phyloP scores from a whole-genome alignment of 2,113 vertebrate genomes.

The Aepyceros melampus region DNA sequence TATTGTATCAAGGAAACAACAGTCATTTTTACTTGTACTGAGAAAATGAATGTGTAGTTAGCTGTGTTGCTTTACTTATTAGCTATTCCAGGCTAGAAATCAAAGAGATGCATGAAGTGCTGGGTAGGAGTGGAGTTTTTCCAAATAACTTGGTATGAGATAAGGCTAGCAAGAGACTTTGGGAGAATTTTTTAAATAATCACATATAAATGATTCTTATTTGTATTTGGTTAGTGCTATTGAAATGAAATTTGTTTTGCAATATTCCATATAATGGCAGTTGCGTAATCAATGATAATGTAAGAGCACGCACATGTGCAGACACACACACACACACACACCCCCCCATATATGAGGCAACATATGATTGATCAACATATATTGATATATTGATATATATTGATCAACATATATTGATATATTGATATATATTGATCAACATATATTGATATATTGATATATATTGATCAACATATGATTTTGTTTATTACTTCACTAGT shows the following conservation, averaged over 20 bases:
- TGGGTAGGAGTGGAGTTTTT: slow-evolving; percentile 45
- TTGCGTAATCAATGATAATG: not conserved
- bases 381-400: no score
- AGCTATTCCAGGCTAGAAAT: slow-evolving; percentile 65
- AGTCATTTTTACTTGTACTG: slow-evolving; percentile 58
- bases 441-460: no score
- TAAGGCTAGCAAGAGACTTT: slow-evolving; percentile 26
- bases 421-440: no score
- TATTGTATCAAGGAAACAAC: slow-evolving; percentile 55
- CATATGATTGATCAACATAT: no score
- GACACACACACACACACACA: not conserved
- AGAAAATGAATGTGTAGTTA: slow-evolving; percentile 64
- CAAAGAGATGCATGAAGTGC: slow-evolving; percentile 42
- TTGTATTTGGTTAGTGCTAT: not conserved
- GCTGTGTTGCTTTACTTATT: slow-evolving; percentile 73
- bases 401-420: no score
- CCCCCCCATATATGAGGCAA: not conserved
- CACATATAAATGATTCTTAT: not conserved
- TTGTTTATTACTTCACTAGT: not conserved
- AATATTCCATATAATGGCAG: not conserved
- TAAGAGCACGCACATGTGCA: rapidly evolving
- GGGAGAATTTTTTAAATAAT: not conserved
- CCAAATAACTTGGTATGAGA: slow-evolving; percentile 52
- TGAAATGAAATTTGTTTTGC: slow-evolving; percentile 8
- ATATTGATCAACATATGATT: not conserved